Base-by-base conservation (phyloP, 2,888 invertebrate species). In the Apantesis nais region DNA sequence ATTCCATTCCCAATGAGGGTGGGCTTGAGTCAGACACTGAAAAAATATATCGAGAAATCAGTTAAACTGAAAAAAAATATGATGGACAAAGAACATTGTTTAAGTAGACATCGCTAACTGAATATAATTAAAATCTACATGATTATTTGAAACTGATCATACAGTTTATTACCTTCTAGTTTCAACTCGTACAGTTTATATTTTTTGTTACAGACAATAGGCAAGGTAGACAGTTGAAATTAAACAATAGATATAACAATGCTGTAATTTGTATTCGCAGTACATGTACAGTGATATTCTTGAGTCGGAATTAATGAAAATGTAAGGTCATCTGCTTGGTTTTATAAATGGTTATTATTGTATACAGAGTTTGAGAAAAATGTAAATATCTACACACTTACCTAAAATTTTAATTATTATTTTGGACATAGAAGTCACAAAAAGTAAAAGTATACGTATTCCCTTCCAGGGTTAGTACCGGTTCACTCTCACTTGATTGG, bases 201-300 rank as follows among this genome's bases (percentile, higher is more conserved):
- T 58, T 58, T 64, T 64, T 58, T 31, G 68, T 44, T 58, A 25
- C 58, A 64, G 55, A 69, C 68, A 69, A 69, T 69, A 69, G 68
- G 12, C 58, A 19, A 64, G 44, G 63, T 39, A 39, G 55, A 68
- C 55, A 25, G 68, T 58, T 34, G 39, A 69, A 69, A 65, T 69
- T 69, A 69, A 69, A 64, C 69, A 69, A 60, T 63, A 58, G 41
- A 25, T 58, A 44, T 68, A 64, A 68, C 63, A 68, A 62, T 55
- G 63, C 68, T 68, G n/a, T 58, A 63, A 63, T 63, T 68, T 55
- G 58, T 64, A 63, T 68, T 52, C 62, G 48, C 55, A 52, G 41
- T 41, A 55, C 37, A 62, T 62, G 37, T 61, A 62, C 39, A 64
- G 25, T 58, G 58, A 52, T 68, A 55, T 55, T 41, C 55, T 68